Evolutionary conservation across 35 echinoderm and acorn worm species (phyloP).

Genomic region (Patiria miniata): DNA sequence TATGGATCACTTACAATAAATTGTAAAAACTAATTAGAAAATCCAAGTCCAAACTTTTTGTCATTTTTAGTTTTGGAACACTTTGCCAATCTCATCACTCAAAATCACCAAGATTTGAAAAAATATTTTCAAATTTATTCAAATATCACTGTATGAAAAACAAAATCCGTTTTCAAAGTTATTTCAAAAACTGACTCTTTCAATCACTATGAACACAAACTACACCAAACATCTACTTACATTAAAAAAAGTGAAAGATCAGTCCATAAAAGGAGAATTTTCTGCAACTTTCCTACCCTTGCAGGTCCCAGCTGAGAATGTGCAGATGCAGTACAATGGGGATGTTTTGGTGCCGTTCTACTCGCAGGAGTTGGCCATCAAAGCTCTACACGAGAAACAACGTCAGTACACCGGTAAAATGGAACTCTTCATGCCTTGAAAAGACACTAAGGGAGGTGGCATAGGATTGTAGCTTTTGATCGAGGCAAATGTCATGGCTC

Average conservation of each 20-base stretch:
- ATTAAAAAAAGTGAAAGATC: not conserved
- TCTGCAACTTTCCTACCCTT: not conserved
- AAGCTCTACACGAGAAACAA: slow-evolving; percentile 85
- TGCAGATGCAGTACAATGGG: slow-evolving; percentile 85
- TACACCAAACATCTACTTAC: slow-evolving; percentile 1
- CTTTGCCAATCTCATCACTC: too few relatives aligned
- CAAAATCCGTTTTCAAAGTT: too few relatives aligned
- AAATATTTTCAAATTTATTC: too few relatives aligned
- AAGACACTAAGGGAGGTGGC: not conserved
- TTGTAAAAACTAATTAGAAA: too few relatives aligned
- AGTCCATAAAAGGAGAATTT: not conserved
- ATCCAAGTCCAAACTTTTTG: too few relatives aligned
- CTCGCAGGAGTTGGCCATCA: slow-evolving; percentile 82
- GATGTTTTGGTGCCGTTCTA: slow-evolving; percentile 82
- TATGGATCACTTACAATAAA: too few relatives aligned
- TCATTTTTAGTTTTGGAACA: too few relatives aligned
- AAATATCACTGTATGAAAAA: too few relatives aligned
- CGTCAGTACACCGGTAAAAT: slow-evolving; percentile 84
- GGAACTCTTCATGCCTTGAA: slow-evolving; percentile 84
- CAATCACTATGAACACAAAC: not conserved
- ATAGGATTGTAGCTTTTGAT: too few relatives aligned
- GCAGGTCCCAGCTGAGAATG: slow-evolving; percentile 88
- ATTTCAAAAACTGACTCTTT: too few relatives aligned
- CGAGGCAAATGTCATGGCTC: too few relatives aligned
- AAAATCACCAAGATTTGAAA: too few relatives aligned